Evolutionary conservation across 2,113 vertebrate genomes (phyloP), one percentile per base, ranked within the genome.

Genomic region (Saccopteryx bilineata): DNA sequence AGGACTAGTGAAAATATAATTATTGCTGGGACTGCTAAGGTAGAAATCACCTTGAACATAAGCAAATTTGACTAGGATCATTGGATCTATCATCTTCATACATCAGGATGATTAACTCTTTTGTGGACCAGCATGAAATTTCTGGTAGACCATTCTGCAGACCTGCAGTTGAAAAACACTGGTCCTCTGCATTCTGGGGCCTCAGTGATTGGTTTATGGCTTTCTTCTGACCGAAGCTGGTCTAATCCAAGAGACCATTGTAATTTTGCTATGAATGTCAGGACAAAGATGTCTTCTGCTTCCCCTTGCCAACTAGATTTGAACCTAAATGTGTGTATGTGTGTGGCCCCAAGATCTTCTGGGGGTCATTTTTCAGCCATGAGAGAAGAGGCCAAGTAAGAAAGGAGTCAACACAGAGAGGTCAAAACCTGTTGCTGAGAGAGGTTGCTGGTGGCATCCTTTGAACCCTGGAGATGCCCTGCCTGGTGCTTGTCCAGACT

Each of bases 151-250:
- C 39, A 39, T 39, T 39, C 39, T 3, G 39, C 39, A 39, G 39
- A 39, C 39, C 39, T 39, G 39, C 39, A 39, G 39, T 39, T 39
- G 39, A 39, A 39, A 39, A 39, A 39, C 39, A 39, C 39, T 19
- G n/a, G 39, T 19, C 3, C 3, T 8, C 5, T 24, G 8, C 19
- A 17, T 54, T 28, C 10, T 63, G 78, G 31, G 91, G 79, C 17
- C 8, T 31, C 0, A 0, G 0, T 19, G 58, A 26, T 48, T 52
- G 61, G 46, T 66, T 87, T 6, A 1, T 21, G 65, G 17, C 5
- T 39, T 15, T 28, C 54, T 95, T 26, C 52, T 80, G 65, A 71
- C 1, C 10, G 7, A 61, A 63, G 14, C 24, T 15, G 26, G 10
- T 65, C 3, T 2, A 17, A 28, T 69, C 46, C 75, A 66, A 58